Conservation (phyloP, 37 sponge, comb jelly and placozoan genomes). For the Bolinopsis microptera region DNA sequence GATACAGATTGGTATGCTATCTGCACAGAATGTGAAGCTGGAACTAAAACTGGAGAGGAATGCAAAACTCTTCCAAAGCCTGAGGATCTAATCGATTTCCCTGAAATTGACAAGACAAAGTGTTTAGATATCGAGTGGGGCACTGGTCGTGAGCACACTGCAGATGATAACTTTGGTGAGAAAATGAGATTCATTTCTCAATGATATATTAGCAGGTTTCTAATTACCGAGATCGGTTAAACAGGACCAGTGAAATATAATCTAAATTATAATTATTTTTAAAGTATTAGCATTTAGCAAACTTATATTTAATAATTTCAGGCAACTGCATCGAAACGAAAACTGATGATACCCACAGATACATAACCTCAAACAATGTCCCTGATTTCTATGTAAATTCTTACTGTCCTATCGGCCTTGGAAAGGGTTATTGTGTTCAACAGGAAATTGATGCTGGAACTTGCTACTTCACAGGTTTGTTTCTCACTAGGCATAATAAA, state of each 20-base stretch:
- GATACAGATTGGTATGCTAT: not conserved
- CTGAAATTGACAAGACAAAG: constrained; percentile 14
- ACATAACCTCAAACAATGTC: constrained; percentile 58
- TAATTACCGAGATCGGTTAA: no score
- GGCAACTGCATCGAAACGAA: constrained; percentile 50
- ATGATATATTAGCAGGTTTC: no score
- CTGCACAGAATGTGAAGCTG: not conserved
- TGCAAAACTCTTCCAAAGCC: not conserved
- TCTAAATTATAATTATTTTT: no score
- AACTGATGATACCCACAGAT: constrained; percentile 35
- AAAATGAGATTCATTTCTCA: no score
- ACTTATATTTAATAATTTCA: no score
- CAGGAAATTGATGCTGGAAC: constrained; percentile 33
- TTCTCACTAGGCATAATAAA: no score
- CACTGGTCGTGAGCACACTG: not conserved
- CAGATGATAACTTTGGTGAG: constrained; percentile 38
- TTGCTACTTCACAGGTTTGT: constrained; percentile 16
- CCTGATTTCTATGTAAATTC: constrained; percentile 52
- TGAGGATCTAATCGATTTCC: not conserved
- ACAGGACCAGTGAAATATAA: no score
- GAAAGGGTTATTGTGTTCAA: constrained; percentile 30
- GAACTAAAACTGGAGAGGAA: not conserved
- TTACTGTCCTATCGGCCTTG: constrained; percentile 58
- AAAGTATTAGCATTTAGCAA: no score
- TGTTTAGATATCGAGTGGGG: constrained; percentile 44